These are phyloP conservation scores for Andrena camellia DNA, from an alignment of 2,888 invertebrate genomes.

Conservation along the genomic window DNA sequence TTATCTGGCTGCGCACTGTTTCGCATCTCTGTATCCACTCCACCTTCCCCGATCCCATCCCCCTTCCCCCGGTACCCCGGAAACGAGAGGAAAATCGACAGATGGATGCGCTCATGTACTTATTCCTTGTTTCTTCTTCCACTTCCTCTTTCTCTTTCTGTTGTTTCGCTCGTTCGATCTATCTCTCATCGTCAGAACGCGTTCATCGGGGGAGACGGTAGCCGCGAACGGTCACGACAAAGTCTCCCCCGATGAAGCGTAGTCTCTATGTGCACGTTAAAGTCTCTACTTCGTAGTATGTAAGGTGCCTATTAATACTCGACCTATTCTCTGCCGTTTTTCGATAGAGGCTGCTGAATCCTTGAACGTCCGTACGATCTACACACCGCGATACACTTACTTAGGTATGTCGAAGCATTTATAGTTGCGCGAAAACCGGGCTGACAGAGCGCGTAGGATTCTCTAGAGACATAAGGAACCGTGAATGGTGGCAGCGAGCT, in stretches of 20 bases:
- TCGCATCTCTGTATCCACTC: slow-evolving; percentile 60
- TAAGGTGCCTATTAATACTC: slow-evolving; percentile 75
- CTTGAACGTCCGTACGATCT: slow-evolving; percentile 39
- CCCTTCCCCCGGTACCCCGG: not conserved
- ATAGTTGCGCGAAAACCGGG: not conserved
- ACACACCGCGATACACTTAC: not conserved
- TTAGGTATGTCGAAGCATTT: not conserved
- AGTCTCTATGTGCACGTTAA: slow-evolving; percentile 80
- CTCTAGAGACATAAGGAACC: slow-evolving; percentile 17
- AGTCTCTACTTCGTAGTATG: slow-evolving; percentile 78
- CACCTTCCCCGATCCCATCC: not conserved
- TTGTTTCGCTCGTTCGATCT: slow-evolving; percentile 50
- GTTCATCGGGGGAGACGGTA: slow-evolving; percentile 13
- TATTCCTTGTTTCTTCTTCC: slow-evolving; percentile 57
- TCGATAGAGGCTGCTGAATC: slow-evolving; percentile 49
- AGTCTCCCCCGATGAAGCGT: slow-evolving; percentile 44
- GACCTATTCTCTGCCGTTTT: slow-evolving; percentile 49
- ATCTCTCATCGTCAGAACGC: slow-evolving; percentile 24
- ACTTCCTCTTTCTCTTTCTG: slow-evolving; percentile 38
- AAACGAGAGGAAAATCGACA: slow-evolving; percentile 23
- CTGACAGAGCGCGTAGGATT: slow-evolving; percentile 17
- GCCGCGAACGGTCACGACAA: slow-evolving; percentile 12
- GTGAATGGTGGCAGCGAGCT: not conserved
- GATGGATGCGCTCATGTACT: slow-evolving; percentile 65
- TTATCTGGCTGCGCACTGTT: slow-evolving; percentile 73